Evolutionary conservation across 37 sponge, comb jelly and placozoan species (phyloP).

Genomic region (Theonella swinhoei): DNA sequence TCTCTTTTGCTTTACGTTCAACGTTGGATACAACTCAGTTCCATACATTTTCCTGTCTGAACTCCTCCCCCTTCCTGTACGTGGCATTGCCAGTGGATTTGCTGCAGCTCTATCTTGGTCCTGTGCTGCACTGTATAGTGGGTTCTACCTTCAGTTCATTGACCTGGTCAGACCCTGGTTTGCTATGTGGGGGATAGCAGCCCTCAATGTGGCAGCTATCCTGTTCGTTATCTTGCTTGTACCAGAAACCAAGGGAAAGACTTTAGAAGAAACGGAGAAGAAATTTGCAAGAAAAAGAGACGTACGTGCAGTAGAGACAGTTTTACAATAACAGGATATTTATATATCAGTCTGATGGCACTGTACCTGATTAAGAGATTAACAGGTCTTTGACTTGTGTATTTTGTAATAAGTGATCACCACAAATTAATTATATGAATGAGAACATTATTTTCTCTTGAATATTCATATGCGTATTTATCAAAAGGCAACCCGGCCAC

Average conservation of each 20-base stretch:
- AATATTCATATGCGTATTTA: too few species aligned
- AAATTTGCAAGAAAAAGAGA: neutral
- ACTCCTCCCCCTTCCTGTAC: constrained; percentile 55
- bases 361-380: too few species aligned
- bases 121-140: constrained; percentile 40
- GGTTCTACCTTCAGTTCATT: constrained; percentile 20
- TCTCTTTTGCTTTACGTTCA: constrained; percentile 44
- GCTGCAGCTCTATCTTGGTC: constrained; percentile 43
- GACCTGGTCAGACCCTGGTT: neutral
- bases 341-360: too few species aligned
- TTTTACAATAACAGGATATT: too few species aligned
- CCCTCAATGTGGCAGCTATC: constrained; percentile 35
- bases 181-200: constrained; percentile 61
- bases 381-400: too few species aligned
- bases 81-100: constrained; percentile 61
- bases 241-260: constrained; percentile 90
- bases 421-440: too few species aligned
- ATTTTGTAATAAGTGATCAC: too few species aligned
- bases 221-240: constrained; percentile 74
- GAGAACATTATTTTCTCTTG: too few species aligned
- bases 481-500: too few species aligned
- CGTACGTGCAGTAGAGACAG: neutral
- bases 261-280: constrained; percentile 75
- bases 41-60: constrained; percentile 74
- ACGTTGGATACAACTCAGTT: constrained; percentile 53